Evolutionary conservation across 2,888 invertebrate genomes (phyloP), one percentile per base, ranked within the genome.

Genomic region (Matsumyia berberina): DNA sequence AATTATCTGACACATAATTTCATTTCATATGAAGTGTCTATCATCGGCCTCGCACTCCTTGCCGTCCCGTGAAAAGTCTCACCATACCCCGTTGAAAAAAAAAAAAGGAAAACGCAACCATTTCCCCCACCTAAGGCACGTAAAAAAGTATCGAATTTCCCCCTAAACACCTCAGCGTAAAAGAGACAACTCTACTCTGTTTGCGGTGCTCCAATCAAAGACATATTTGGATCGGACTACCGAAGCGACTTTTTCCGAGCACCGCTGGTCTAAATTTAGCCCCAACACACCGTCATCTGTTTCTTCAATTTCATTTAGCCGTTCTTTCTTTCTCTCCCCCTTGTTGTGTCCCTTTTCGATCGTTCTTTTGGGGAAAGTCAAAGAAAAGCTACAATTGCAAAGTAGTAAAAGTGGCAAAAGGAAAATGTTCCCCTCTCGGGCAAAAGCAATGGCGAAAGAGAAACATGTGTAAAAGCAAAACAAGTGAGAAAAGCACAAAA

Each of bases 221-320:
- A 91, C 92, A 91, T 91, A 92, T 92, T 92, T 92, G 91, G 91
- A 89, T 90, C 89, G 90, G 67, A 74, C 58, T 58, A 85, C 74
- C 46, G 74, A 85, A 76, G 17, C 39, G 17, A 72, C 42, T 72
- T 73, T 51, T 62, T 67, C 62, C 44, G 46, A 74, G 64, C 58
- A 5, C n/a, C n/a, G 8, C 31, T 1, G n/a, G 8, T 74, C 80
- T 85, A 85, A 85, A 74, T 70, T 80, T 85, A 85, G 85, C 24
- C 31, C 64, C 67, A 67, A 74, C 31, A 70, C 57, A 80, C 58
- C 57, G 66, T 70, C 85, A 80, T 85, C 80, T 85, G 85, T 69
- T 80, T 74, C 58, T 74, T 64, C 19, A 39, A 58, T 70, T 70
- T 70, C 49, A 9, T 53, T 58, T 15, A 29, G 42, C 46, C 24